Evolutionary conservation across 2,888 invertebrate genomes (phyloP), one percentile per base, ranked within the genome.

Genomic region (Clostera curtula): DNA sequence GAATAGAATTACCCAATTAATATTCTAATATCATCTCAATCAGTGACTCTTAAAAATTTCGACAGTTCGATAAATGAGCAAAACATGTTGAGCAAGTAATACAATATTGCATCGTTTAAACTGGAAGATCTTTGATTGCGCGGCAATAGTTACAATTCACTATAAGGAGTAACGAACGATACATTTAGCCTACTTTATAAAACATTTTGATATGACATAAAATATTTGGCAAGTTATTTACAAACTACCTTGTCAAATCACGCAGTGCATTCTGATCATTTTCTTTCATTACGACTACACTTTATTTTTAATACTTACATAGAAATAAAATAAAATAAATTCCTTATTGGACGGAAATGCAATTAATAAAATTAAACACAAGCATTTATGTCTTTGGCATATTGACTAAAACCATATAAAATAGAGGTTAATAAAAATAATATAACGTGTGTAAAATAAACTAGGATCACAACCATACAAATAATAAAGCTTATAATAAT

Each of bases 171-270:
- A n/a, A n/a, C n/a, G n/a, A n/a, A n/a, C n/a, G n/a, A n/a, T n/a
- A n/a, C n/a, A n/a, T n/a, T n/a, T n/a, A n/a, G 37, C 12, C 46
- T 43, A 49, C 22, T 34, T 40, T 49, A 36, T 12, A 32, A 35
- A 22, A 14, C 10, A 15, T 10, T 35, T 42, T 58, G 63, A 65
- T 66, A 66, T 65, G 63, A 52, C 60, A 47, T 36, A 53, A 46
- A 49, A 46, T 43, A 51, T 56, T 60, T 57, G 58, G 60, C 58
- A 54, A 50, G 50, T 59, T 55, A 57, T 53, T 38, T 67, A 69
- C 54, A 63, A 30, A 44, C 75, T 79, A 79, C 62, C 43, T 56
- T 66, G 62, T 80, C 80, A 80, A 79, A 76, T 79, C 79, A 48
- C 79, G 66, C 68, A 61, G 79, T 80, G 79, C 74, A 63, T 55